Conservation (phyloP, 2,797 vertebrate genomes). For the Rhinogobio ventralis region DNA sequence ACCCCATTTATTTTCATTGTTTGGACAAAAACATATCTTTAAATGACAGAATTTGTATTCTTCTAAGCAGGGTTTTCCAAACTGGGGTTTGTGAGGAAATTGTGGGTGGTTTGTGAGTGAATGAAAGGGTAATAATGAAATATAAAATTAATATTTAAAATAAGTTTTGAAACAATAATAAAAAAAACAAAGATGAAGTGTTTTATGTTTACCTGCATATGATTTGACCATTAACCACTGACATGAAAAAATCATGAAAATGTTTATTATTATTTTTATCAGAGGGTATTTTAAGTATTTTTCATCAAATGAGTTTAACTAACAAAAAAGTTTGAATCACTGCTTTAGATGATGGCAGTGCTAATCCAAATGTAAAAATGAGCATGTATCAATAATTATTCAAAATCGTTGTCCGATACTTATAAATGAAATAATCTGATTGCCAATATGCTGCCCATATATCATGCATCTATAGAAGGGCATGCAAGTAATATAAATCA, state of each 20-base stretch:
- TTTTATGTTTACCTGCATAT: background rate
- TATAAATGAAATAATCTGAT: background rate
- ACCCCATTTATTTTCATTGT: background rate
- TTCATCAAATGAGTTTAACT: background rate
- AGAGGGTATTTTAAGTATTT: background rate
- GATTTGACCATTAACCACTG: background rate
- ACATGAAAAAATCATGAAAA: background rate
- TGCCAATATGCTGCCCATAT: background rate
- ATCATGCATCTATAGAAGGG: slow-evolving; percentile 5
- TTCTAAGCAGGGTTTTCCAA: background rate
- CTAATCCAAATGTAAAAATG: background rate
- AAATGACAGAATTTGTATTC: no score
- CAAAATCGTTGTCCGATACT: background rate
- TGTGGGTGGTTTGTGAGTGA: background rate
- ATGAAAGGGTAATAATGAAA: background rate
- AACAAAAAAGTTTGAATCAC: background rate
- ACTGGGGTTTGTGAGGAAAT: background rate
- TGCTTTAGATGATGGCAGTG: background rate
- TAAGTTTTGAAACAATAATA: no score
- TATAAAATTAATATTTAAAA: background rate
- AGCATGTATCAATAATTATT: background rate
- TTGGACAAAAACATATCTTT: background rate
- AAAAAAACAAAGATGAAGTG: background rate
- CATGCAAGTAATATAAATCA: background rate
- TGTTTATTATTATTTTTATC: background rate